Evolutionary conservation across 2,888 invertebrate species (phyloP).

Genomic region (Limnephilus marmoratus): DNA sequence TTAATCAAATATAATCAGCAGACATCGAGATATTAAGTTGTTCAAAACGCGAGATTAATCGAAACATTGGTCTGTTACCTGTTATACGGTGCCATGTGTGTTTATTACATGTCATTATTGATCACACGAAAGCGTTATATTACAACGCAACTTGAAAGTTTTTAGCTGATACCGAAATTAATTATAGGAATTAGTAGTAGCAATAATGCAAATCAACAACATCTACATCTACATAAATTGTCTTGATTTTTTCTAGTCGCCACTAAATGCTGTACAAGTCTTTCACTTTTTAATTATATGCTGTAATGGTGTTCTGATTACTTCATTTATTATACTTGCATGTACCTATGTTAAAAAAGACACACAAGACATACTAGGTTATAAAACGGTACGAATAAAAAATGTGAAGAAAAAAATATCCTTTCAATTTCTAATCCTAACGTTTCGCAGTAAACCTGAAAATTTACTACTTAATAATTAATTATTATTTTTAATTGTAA

Average conservation of each 20-base stretch:
- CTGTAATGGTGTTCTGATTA: neutral
- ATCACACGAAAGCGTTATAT: slow-evolving; percentile 11
- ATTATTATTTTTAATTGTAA: too few relatives aligned
- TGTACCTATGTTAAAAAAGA: neutral
- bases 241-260: neutral
- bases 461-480: too few relatives aligned
- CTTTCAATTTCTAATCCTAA: neutral
- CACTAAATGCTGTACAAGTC: neutral
- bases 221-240: neutral
- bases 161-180: neutral
- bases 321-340: neutral
- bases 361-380: neutral
- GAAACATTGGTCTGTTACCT: neutral
- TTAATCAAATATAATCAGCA: neutral
- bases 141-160: neutral
- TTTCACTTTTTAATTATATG: slow-evolving; percentile 17
- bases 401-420: neutral
- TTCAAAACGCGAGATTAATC: neutral
- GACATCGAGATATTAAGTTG: neutral
- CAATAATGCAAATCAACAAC: neutral
- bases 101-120: neutral
- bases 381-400: neutral
- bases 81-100: neutral
- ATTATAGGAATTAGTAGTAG: neutral
- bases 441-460: neutral